These are phyloP conservation scores for Gymnopithys bicolor DNA, from an alignment of 2,797 vertebrate genomes.

Conservation along the genomic window DNA sequence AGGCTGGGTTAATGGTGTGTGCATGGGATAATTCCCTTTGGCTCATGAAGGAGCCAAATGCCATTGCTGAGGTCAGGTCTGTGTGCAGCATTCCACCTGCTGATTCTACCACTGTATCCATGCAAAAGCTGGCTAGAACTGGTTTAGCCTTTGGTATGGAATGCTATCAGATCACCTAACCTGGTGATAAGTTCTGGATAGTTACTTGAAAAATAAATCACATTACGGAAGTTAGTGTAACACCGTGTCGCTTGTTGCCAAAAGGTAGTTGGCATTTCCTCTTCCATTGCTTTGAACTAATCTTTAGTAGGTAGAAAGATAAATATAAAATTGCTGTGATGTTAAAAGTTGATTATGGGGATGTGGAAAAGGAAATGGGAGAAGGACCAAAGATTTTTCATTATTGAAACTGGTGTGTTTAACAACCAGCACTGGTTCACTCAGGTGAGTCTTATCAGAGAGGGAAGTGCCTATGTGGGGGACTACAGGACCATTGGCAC, in stretches of 20 bases:
- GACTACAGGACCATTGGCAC: neutral
- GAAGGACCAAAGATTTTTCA: neutral
- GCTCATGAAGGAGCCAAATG: neutral
- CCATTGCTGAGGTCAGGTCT: neutral
- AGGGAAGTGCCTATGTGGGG: neutral
- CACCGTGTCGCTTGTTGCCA: neutral
- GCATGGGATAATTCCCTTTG: neutral
- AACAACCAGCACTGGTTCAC: neutral
- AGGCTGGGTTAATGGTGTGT: neutral
- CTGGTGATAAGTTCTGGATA: neutral
- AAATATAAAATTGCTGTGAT: neutral
- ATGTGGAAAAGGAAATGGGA: neutral
- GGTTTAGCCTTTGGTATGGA: neutral
- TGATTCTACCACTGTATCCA: neutral
- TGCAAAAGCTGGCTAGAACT: neutral
- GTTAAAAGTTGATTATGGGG: neutral
- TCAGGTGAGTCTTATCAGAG: neutral
- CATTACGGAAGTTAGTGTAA: neutral
- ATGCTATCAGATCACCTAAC: neutral
- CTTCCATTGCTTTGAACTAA: neutral
- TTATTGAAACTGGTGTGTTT: neutral
- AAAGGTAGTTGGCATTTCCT: neutral
- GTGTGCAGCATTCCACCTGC: neutral
- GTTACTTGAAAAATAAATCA: neutral
- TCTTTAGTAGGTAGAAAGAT: neutral